Base-by-base conservation (phyloP, 2,888 invertebrate species). In the Parnassius orleans region DNA sequence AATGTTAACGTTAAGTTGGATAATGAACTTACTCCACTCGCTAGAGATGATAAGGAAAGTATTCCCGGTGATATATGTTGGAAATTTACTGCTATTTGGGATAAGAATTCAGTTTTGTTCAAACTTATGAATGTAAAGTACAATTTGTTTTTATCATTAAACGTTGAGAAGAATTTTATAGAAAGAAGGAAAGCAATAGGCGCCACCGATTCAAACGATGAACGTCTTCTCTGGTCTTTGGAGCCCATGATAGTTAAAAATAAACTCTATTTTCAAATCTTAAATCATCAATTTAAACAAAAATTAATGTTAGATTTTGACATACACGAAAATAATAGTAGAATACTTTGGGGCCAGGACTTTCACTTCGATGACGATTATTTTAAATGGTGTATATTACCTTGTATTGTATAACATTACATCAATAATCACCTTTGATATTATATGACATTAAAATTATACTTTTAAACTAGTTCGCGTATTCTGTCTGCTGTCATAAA, bases 301-400 rank as follows among this genome's bases (percentile, higher is more conserved):
- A 14, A 11, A 54, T 15, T 43, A 54, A 54, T 11, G 2, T 44
- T 54, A 11, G 54, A 54, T 54, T 12, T 15, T 15, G 12, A 54
- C 15, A 54, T 10, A 11, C 15, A 54, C 15, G n/a, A 44, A 15
- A n/a, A 54, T 14, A 14, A 33, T 11, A 10, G 44, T 12, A 44
- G 15, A 54, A 19, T 44, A 3, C 54, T 54, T 3, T 54, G 44
- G 54, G 54, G 54, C 15, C 54, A 44, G 44, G 15, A 53, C 11
- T 43, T 14, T 1, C 44, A 19, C 43, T 7, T 11, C 15, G 15
- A 10, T 19, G 10, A 11, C 15, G 54, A 54, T 54, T 43, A 15
- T 5, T 54, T 54, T 54, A 54, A 10, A 54, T 54, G 54, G 54
- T 14, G n/a, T 19, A 54, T 54, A 43, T 14, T 54, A 19, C 19